Conservation (phyloP, 1,140 invertebrate genomes). For the Aphaenogaster floridana region DNA sequence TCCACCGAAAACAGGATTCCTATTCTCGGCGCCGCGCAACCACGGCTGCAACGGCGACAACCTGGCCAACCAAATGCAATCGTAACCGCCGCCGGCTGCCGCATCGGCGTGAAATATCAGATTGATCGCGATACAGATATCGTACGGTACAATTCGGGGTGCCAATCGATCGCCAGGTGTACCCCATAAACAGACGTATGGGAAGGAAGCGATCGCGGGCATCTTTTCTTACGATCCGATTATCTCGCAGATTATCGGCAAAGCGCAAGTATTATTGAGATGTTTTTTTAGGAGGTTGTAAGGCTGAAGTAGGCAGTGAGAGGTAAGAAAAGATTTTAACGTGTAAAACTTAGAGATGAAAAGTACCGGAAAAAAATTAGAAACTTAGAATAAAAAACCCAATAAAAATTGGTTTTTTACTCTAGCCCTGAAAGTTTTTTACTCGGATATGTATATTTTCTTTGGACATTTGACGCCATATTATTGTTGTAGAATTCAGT, state of each 20-base stretch:
- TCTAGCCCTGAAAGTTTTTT: too few species aligned
- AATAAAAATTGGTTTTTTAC: too few species aligned
- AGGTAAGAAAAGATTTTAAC: too few species aligned
- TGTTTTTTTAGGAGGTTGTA: neutral
- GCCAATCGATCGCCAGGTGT: neutral
- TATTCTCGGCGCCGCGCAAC: constrained; percentile 49
- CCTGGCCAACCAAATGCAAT: constrained; percentile 24
- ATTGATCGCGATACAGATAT: constrained; percentile 29
- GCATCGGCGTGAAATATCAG: constrained; percentile 13
- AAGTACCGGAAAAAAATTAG: too few species aligned
- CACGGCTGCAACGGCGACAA: constrained; percentile 18
- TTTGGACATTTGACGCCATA: too few species aligned
- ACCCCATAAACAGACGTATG: neutral
- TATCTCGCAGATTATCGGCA: constrained; percentile 25
- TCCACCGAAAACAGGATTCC: constrained; percentile 68
- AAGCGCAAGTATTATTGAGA: neutral
- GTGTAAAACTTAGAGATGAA: too few species aligned
- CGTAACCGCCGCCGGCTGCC: neutral
- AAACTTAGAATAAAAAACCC: too few species aligned
- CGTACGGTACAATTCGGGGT: neutral
- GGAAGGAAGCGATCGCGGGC: constrained; percentile 15
- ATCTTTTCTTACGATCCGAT: constrained; percentile 15
- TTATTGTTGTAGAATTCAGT: too few species aligned
- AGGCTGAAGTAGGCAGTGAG: too few species aligned
- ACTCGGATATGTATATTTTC: too few species aligned